These are phyloP conservation scores for Telmatochromis sp. DNA, from an alignment of 2,113 vertebrate genomes.

Conservation along the genomic window DNA sequence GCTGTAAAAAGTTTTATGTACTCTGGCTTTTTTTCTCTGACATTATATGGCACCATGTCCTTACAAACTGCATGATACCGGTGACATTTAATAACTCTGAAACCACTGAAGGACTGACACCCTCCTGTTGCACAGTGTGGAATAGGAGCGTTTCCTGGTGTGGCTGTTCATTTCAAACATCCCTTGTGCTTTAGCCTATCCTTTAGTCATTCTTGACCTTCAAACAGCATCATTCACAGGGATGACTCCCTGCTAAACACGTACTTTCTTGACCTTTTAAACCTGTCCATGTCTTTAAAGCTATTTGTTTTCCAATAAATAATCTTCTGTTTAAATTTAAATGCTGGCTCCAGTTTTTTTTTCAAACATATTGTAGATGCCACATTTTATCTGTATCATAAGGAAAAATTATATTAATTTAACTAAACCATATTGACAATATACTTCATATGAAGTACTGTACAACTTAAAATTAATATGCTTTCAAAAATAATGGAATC, in stretches of 20 bases:
- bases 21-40: neutral
- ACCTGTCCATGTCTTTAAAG: neutral
- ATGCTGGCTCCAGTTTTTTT: neutral
- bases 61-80: neutral
- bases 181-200: neutral
- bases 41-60: neutral
- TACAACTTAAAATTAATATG: neutral
- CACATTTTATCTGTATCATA: neutral
- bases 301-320: neutral
- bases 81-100: slow-evolving; percentile 28
- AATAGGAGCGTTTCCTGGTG: neutral
- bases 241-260: neutral
- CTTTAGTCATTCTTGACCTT: slow-evolving; percentile 30
- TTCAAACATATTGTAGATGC: neutral
- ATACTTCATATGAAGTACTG: neutral
- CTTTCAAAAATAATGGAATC: neutral
- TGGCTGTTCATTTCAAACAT: neutral
- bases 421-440: neutral
- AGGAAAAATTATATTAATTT: neutral
- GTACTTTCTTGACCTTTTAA: neutral
- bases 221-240: slow-evolving; percentile 14
- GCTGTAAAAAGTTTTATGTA: neutral
- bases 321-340: neutral
- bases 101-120: neutral
- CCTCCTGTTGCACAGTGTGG: neutral